phyloP scores from a whole-genome alignment of 2,113 vertebrate species.

The Piliocolobus tephrosceles region DNA sequence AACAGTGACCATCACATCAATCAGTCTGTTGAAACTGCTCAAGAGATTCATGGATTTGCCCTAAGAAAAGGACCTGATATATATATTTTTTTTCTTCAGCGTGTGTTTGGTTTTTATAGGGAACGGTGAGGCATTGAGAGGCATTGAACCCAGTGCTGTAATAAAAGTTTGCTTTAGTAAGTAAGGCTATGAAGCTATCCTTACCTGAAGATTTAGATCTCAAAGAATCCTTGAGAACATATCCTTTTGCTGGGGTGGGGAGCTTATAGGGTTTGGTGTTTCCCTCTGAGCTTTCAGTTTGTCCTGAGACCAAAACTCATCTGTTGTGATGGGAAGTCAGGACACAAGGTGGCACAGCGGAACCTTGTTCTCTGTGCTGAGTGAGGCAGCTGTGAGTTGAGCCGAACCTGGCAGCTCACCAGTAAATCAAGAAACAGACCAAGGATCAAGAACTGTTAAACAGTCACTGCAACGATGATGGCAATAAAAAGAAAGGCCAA shows the following conservation, averaged over 20 bases:
- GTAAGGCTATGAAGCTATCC: not conserved
- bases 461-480: not conserved
- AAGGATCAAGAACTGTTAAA: not conserved
- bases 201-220: constrained; percentile 58
- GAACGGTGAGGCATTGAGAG: not conserved
- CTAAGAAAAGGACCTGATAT: constrained; percentile 24
- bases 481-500: not conserved
- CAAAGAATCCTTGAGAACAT: not conserved
- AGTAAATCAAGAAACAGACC: constrained; percentile 13
- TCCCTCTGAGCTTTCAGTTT: not conserved
- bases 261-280: not conserved
- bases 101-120: constrained; percentile 1
- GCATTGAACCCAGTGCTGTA: constrained; percentile 31
- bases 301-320: not conserved
- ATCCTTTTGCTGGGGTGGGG: not conserved
- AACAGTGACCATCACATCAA: not conserved
- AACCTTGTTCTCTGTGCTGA: constrained; percentile 71
- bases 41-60: constrained; percentile 53
- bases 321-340: constrained; percentile 68
- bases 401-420: not conserved
- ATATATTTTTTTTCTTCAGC: constrained; percentile 58
- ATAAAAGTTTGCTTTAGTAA: constrained; percentile 34
- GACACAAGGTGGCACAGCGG: constrained; percentile 86
- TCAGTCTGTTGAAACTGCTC: constrained; percentile 28
- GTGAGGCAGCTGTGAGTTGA: constrained; percentile 8